Conservation (phyloP, 2,888 invertebrate genomes). For the Acanthoscelides obtectus region DNA sequence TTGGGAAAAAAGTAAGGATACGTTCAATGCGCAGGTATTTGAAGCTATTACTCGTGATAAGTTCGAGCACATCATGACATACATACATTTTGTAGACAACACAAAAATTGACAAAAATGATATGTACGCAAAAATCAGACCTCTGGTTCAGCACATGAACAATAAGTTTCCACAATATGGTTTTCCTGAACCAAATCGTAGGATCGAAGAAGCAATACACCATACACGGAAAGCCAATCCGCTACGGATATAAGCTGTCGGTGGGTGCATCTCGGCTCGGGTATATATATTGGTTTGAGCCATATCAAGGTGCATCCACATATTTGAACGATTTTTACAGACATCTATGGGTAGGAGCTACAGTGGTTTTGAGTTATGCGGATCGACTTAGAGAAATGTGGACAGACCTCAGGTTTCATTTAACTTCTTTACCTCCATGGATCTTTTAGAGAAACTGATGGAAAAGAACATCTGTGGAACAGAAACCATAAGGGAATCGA, state of each 20-base stretch:
- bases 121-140: too few relatives aligned
- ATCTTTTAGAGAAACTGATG: constrained; percentile 10
- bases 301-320: constrained; percentile 3
- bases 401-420: background rate
- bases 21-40: too few relatives aligned
- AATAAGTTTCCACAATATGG: too few relatives aligned
- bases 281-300: constrained; percentile 11
- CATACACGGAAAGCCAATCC: too few relatives aligned
- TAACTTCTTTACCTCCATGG: constrained; percentile 16
- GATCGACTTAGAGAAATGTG: background rate
- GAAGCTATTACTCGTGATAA: too few relatives aligned
- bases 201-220: too few relatives aligned
- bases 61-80: too few relatives aligned
- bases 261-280: constrained; percentile 7
- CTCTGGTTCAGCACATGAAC: too few relatives aligned
- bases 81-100: too few relatives aligned
- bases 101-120: too few relatives aligned
- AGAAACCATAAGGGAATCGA: constrained; percentile 16
- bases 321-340: background rate
- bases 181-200: too few relatives aligned
- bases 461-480: constrained; percentile 10
- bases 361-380: background rate
- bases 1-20: too few relatives aligned
- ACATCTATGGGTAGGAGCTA: background rate
- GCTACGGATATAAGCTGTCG: constrained; percentile 7